Conservation (phyloP, 2,888 invertebrate genomes). For the Leptinotarsa haldemani region DNA sequence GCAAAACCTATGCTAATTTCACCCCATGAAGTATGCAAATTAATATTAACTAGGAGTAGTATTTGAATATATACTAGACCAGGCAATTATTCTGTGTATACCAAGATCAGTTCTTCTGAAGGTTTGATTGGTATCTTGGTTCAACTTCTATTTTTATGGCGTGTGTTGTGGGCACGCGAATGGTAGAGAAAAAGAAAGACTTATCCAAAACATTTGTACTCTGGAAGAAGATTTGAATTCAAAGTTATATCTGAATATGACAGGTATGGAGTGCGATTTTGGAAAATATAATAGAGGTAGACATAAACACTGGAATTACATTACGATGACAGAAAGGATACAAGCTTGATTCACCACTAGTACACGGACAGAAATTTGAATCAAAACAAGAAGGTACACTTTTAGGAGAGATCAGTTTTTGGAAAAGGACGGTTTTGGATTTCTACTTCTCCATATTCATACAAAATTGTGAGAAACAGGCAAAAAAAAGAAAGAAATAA, state of each 20-base stretch:
- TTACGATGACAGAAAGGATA: too few species aligned
- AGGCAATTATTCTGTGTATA: slow-evolving; percentile 17
- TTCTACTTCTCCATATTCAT: too few species aligned
- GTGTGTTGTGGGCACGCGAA: slow-evolving; percentile 36
- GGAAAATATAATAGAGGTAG: too few species aligned
- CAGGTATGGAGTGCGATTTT: slow-evolving; percentile 31
- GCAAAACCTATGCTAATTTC: slow-evolving; percentile 51
- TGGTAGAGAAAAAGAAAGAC: slow-evolving; percentile 32
- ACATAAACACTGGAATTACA: too few species aligned
- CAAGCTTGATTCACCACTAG: too few species aligned
- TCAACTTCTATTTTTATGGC: slow-evolving; percentile 35
- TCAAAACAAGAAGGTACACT: too few species aligned
- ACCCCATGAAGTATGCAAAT: slow-evolving; percentile 47
- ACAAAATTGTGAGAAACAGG: too few species aligned
- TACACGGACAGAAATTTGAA: too few species aligned
- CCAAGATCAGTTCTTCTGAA: background rate
- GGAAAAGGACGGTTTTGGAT: too few species aligned
- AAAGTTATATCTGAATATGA: slow-evolving; percentile 31
- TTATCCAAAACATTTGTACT: slow-evolving; percentile 37
- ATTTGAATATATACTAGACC: slow-evolving; percentile 40
- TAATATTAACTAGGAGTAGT: slow-evolving; percentile 37
- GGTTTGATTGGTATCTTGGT: slow-evolving; percentile 24
- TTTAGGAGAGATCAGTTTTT: too few species aligned
- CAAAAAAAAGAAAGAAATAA: too few species aligned
- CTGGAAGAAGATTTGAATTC: slow-evolving; percentile 38